Evolutionary conservation across 2,888 invertebrate genomes (phyloP).

Genomic region (Drosophila ezoana): DNA sequence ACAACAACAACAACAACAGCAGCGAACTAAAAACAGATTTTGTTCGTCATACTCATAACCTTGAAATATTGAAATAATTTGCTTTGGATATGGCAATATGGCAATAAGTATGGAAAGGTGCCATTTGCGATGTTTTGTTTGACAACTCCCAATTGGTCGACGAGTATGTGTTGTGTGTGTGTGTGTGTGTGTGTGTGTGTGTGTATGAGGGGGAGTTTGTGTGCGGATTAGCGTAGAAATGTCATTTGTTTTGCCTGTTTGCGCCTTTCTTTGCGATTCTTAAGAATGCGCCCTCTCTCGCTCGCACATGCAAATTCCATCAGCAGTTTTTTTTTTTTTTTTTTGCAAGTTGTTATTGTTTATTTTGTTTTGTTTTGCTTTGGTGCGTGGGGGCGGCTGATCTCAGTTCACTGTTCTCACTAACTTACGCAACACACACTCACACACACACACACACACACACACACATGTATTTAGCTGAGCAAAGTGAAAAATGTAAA

Average conservation of each 20-base stretch:
- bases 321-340: constrained; percentile 21
- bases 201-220: neutral
- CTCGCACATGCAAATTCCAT: constrained; percentile 42
- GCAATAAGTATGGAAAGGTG: constrained; percentile 43
- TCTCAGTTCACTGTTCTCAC: constrained; percentile 34
- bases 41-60: constrained; percentile 62
- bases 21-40: constrained; percentile 73
- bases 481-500: neutral
- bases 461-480: neutral
- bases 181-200: neutral
- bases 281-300: neutral
- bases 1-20: constrained; percentile 2
- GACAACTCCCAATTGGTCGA: constrained; percentile 29
- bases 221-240: constrained; percentile 46
- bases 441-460: constrained; percentile 1
- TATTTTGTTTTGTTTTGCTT: constrained; percentile 57
- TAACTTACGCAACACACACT: constrained; percentile 44
- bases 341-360: constrained; percentile 20
- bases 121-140: constrained; percentile 31
- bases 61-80: constrained; percentile 70
- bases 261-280: constrained; percentile 33
- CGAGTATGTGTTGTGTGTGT: constrained; percentile 4
- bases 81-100: constrained; percentile 51
- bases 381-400: constrained; percentile 58
- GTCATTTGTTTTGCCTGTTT: constrained; percentile 42